Evolutionary conservation across 2,797 vertebrate genomes (phyloP).

Genomic region (Hipposideros larvatus): DNA sequence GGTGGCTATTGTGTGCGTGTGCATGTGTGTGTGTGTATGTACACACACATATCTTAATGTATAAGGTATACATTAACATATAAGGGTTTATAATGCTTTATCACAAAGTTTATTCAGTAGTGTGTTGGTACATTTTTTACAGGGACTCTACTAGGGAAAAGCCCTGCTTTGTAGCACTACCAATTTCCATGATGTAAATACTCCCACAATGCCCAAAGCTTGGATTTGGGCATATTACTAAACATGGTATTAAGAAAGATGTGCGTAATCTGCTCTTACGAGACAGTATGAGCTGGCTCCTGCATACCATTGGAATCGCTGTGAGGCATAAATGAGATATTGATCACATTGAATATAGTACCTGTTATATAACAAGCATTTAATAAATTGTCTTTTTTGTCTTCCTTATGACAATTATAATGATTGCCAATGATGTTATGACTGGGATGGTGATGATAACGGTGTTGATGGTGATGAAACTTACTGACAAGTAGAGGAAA

Average conservation of each 20-base stretch:
- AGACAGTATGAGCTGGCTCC: not conserved
- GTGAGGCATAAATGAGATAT: not conserved
- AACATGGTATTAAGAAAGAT: not conserved
- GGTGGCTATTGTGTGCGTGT: not conserved
- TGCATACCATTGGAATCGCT: not conserved
- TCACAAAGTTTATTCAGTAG: not conserved
- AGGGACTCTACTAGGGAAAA: not conserved
- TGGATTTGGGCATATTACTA: not conserved
- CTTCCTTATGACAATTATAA: not conserved
- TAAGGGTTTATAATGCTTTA: not conserved
- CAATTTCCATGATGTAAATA: not conserved
- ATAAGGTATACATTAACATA: not conserved
- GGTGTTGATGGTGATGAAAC: not conserved
- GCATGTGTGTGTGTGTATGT: no score
- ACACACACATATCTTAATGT: not conserved
- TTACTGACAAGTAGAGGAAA: not conserved
- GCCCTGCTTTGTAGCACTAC: not conserved
- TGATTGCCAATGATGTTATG: not conserved
- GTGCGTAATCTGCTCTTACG: not conserved
- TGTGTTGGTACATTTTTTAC: not conserved
- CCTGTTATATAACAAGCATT: not conserved
- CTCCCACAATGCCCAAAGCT: not conserved
- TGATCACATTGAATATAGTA: not conserved
- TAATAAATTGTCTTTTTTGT: not conserved
- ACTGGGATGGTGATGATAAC: not conserved